These are phyloP conservation scores for Byasa hedistus DNA, from an alignment of 2,888 invertebrate species.

Conservation along the genomic window DNA sequence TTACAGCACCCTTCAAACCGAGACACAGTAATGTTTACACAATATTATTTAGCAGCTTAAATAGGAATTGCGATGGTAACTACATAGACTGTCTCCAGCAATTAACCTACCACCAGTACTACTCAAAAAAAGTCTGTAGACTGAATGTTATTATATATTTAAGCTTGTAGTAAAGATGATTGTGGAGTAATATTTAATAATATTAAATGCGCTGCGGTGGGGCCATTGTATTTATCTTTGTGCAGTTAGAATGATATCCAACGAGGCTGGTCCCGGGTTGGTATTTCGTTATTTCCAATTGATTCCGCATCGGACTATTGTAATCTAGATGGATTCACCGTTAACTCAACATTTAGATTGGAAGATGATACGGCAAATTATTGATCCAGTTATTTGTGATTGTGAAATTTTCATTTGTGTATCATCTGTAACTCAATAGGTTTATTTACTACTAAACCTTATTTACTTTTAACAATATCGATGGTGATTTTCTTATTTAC, in stretches of 20 bases:
- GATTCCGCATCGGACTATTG: slow-evolving; percentile 40
- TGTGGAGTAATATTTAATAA: slow-evolving; percentile 53
- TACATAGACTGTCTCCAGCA: too few species aligned
- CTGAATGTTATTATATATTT: too few species aligned
- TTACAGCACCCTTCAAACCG: too few species aligned
- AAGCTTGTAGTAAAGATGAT: slow-evolving; percentile 39
- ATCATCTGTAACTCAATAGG: background rate
- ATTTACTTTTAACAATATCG: too few species aligned
- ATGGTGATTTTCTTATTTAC: too few species aligned
- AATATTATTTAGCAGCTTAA: too few species aligned
- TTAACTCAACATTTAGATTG: slow-evolving; percentile 53
- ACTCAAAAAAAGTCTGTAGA: too few species aligned
- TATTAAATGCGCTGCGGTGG: slow-evolving; percentile 55
- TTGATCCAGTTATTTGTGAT: slow-evolving; percentile 58
- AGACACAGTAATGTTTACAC: too few species aligned
- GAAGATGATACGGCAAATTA: slow-evolving; percentile 56
- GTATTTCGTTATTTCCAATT: slow-evolving; percentile 45
- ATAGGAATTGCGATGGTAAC: too few species aligned
- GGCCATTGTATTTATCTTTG: slow-evolving; percentile 58
- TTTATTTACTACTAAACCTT: too few species aligned
- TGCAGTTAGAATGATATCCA: slow-evolving; percentile 52
- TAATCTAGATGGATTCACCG: slow-evolving; percentile 37
- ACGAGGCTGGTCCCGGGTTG: slow-evolving; percentile 21
- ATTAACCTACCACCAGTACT: too few species aligned
- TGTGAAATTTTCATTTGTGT: slow-evolving; percentile 48